phyloP scores from a whole-genome alignment of 2,113 vertebrate species.

The Psilopsiagon aymara region DNA sequence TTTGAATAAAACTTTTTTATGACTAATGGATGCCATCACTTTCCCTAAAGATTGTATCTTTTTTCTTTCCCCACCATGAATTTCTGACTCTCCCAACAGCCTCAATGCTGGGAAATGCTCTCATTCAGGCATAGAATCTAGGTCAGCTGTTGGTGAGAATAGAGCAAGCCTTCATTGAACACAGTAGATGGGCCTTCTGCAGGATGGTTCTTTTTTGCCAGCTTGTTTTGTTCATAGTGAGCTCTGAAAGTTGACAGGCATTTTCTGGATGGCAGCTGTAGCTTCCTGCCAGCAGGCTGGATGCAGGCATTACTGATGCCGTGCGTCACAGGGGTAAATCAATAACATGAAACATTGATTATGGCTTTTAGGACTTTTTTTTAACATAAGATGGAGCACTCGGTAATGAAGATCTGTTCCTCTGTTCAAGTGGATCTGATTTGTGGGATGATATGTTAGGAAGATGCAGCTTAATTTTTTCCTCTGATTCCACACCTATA shows the following conservation, averaged over 20 bases:
- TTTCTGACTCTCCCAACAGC: conserved; percentile 28
- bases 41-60: neutral
- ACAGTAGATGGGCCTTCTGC: neutral
- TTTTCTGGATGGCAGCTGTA: neutral
- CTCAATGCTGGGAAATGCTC: conserved; percentile 38
- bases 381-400: neutral
- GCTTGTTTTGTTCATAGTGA: neutral
- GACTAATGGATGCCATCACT: neutral
- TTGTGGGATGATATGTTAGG: neutral
- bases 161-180: conserved; percentile 15
- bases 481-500: neutral
- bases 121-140: conserved; percentile 65
- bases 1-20: neutral
- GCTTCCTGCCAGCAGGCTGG: neutral
- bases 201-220: neutral
- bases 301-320: neutral
- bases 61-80: neutral
- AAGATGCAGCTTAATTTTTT: neutral
- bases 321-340: neutral
- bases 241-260: neutral
- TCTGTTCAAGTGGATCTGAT: neutral
- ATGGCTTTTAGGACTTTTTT: neutral
- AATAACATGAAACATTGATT: neutral
- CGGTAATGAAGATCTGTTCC: neutral
- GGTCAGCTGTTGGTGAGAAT: conserved; percentile 66